phyloP scores from a whole-genome alignment of 2,113 vertebrate species.

The Anoplopoma fimbria region DNA sequence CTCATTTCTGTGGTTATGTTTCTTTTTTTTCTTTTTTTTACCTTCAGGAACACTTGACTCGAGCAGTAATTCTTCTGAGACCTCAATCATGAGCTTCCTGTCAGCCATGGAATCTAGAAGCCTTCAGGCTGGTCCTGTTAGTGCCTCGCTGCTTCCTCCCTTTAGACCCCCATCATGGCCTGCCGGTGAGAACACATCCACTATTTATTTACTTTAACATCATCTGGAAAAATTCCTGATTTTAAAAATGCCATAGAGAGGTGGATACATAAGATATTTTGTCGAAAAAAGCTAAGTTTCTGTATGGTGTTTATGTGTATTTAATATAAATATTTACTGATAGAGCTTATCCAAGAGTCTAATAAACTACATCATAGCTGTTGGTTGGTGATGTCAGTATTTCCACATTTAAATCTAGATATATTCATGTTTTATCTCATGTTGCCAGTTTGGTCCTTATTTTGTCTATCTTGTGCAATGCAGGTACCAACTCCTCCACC shows the following conservation, averaged over 20 bases:
- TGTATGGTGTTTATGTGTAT: neutral
- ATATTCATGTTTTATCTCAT: too few species aligned
- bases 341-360: neutral
- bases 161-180: constrained; percentile 96
- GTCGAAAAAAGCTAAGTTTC: neutral
- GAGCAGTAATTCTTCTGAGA: constrained; percentile 92
- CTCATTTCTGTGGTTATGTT: constrained; percentile 10
- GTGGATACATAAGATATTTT: neutral
- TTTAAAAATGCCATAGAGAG: neutral
- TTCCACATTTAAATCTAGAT: too few species aligned
- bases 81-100: constrained; percentile 96
- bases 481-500: constrained; percentile 94
- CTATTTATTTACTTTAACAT: neutral
- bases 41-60: constrained; percentile 91
- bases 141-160: constrained; percentile 92
- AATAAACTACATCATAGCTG: too few species aligned
- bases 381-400: too few species aligned
- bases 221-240: neutral
- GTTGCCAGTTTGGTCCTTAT: neutral
- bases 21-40: constrained; percentile 73
- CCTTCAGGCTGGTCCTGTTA: constrained; percentile 92
- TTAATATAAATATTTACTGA: neutral
- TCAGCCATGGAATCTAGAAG: constrained; percentile 93
- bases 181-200: constrained; percentile 85
- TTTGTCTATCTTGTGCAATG: constrained; percentile 35